Base-by-base conservation (phyloP, 2,797 vertebrate species). In the Typhlichthys subterraneus region DNA sequence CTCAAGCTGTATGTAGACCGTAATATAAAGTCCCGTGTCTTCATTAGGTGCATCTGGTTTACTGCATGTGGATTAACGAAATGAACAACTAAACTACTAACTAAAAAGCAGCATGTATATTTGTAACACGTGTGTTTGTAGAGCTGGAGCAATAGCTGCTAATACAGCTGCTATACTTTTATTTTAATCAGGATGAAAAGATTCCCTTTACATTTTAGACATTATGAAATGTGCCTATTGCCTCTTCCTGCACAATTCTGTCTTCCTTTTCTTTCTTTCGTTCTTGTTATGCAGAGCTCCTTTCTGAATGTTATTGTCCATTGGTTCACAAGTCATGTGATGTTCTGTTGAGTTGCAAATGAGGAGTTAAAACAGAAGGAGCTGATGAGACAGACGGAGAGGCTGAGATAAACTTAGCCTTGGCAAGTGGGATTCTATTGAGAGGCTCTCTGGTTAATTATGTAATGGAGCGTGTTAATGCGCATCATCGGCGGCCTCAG, bases 381-480 rank as follows among this genome's bases (percentile, higher is more conserved):
- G 47, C 73, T 53, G 75, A 59, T 57, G 58, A 68, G 68, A 82
- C 75, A 77, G 79, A 83, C 73, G 70, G 85, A 81, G 72, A 53
- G 63, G 70, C 63, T 61, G 23, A 72, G 64, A 75, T 64, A 73
- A 77, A 80, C 74, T 77, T 62, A 80, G 74, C 67, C 75, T 58
- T 80, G 80, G 79, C 56, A 5, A 55, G 63, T 31, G 69, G 60
- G 69, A 72, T 53, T 72, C 65, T 63, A 68, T 66, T 52, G 59
- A 75, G 65, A 66, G 70, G 55, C 65, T 67, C 74, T 64, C 59
- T 67, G 65, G 79, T 66, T 79, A 72, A 83, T 87, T 75, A 84
- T 79, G 73, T 81, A 83, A 86, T 82, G 83, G 75, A 76, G 72
- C 76, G 51, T 82, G 79, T 78, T 70, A 71, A 71, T 65, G 58